phyloP scores from a whole-genome alignment of 2,888 invertebrate species.

The Nowickia ferox region DNA sequence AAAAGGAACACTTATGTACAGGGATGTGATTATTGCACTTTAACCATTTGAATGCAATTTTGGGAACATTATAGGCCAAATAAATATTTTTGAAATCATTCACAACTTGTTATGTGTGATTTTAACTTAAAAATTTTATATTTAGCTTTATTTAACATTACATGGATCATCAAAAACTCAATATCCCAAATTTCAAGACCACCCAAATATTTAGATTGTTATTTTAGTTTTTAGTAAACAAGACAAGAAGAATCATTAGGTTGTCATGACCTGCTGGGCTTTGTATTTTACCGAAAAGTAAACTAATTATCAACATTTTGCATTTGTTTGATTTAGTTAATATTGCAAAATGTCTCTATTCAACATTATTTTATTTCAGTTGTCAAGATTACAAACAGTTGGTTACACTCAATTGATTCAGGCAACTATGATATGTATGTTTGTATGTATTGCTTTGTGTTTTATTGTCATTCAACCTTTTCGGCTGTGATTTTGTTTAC shows the following conservation, averaged over 20 bases:
- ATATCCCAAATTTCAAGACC: constrained; percentile 50
- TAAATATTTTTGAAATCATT: neutral
- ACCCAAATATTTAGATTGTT: constrained; percentile 53
- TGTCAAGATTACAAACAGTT: neutral
- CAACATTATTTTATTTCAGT: constrained; percentile 26
- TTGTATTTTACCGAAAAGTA: constrained; percentile 33
- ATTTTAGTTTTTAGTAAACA: neutral
- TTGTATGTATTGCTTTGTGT: neutral
- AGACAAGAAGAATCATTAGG: constrained; percentile 13
- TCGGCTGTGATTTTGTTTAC: constrained; percentile 34
- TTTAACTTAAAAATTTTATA: neutral
- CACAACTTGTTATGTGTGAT: constrained; percentile 23
- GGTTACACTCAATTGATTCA: neutral
- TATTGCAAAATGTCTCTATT: constrained; percentile 59
- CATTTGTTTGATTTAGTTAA: constrained; percentile 64
- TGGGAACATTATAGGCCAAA: neutral
- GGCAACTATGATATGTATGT: neutral
- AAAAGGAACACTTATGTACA: constrained; percentile 33
- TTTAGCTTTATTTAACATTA: neutral
- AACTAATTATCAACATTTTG: constrained; percentile 70
- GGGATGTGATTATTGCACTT: constrained; percentile 43
- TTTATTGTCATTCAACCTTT: constrained; percentile 35
- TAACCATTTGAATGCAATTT: neutral
- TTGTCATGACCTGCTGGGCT: constrained; percentile 58
- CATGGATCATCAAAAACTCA: neutral